Base-by-base conservation (phyloP, 2,797 vertebrate species). In the Molossus molossus region DNA sequence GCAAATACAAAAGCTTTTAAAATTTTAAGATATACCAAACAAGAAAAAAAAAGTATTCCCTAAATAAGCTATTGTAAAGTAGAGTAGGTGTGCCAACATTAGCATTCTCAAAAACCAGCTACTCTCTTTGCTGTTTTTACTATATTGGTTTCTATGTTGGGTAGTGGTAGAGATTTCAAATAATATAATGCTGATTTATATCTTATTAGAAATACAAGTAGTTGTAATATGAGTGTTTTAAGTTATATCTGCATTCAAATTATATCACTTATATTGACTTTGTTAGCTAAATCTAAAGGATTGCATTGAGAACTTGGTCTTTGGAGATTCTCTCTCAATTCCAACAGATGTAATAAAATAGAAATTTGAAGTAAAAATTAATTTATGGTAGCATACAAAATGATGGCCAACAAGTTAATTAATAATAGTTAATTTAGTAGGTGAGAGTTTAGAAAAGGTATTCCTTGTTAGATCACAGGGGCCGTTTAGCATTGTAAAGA, bases 201-300 rank as follows among this genome's bases (percentile, higher is more conserved):
- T 13, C 23, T 55, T 33, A 89, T 3, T 40, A 70, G 50, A 73
- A 93, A 48, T 17, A 91, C 0, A n/a, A 88, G 62, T 15, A n/a
- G 18, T 12, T 64, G 1, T 53, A 76, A 37, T 14, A 62, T 3
- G 2, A 90, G 8, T 29, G 80, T 53, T 33, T 55, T 53, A 88
- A 67, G 21, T 33, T 73, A 85, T 9, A 75, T 40, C 13, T 18
- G 40, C 4, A 60, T 86, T 89, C 75, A 29, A 67, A 45, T 53
- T 37, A 62, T 27, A 20, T 37, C 60, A 77, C 58, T 15, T 65
- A 76, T 40, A 65, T n/a, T 75, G 50, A 20, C n/a, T 81, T 77
- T 79, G 37, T 57, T 73, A 75, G 73, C 13, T 84, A 94, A 70
- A 37, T 69, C 15, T 82, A 83, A 96, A 82, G 87, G 27, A 79